Evolutionary conservation across 2,113 vertebrate genomes (phyloP).

Genomic region (Tetrao urogallus): DNA sequence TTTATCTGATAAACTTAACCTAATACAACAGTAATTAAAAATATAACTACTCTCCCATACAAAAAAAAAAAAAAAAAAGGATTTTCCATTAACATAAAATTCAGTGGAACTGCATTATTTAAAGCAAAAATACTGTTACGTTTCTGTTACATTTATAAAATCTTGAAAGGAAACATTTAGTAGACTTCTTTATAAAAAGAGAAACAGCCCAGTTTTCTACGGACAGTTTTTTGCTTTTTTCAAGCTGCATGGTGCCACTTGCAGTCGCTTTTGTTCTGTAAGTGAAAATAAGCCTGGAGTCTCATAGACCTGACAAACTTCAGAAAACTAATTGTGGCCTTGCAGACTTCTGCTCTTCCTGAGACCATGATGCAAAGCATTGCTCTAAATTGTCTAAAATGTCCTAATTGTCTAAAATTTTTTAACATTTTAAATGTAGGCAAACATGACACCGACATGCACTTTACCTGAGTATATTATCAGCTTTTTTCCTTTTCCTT

Average conservation of each 20-base stretch:
- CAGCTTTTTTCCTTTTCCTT: neutral
- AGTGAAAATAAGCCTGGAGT: neutral
- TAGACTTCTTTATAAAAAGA: neutral
- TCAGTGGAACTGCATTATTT: neutral
- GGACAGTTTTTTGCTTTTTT: neutral
- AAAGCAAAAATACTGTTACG: neutral
- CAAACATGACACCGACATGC: rapidly evolving
- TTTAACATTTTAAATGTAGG: neutral
- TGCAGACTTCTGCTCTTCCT: neutral
- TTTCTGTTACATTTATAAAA: neutral
- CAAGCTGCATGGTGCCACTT: neutral
- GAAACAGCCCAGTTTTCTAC: neutral
- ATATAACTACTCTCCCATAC: neutral
- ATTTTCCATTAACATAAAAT: neutral
- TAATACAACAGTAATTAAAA: neutral
- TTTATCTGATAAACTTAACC: neutral
- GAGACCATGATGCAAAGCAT: neutral
- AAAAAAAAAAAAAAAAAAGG: neutral
- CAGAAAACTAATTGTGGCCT: neutral
- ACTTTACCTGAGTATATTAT: neutral
- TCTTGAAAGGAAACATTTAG: neutral
- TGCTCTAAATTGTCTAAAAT: neutral
- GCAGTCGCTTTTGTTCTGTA: neutral
- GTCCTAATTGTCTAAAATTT: neutral
- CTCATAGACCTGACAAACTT: neutral